Evolutionary conservation across 2,797 vertebrate species (phyloP).

Genomic region (Micrastur ruficollis): DNA sequence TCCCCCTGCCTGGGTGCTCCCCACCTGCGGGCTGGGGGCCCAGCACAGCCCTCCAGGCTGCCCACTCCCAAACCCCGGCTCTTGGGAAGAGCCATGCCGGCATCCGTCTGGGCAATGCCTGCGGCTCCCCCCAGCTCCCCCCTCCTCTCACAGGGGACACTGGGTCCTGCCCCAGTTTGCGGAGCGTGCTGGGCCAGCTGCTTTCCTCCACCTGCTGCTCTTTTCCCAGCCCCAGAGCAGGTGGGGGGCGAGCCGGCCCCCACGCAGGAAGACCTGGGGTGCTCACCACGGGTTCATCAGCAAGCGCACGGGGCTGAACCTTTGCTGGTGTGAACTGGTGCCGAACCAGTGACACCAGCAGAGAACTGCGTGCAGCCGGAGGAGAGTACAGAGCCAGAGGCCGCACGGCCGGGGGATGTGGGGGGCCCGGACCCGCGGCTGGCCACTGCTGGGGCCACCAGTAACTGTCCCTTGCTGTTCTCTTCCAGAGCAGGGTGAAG

Average conservation of each 20-base stretch:
- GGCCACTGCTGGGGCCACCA: not conserved
- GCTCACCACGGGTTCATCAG: not conserved
- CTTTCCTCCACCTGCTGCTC: not conserved
- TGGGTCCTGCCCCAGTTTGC: not conserved
- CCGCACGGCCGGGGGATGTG: not conserved
- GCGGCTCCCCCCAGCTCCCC: rapidly evolving
- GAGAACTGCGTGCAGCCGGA: not conserved
- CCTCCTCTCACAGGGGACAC: not conserved
- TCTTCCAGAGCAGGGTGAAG: conserved; percentile 99
- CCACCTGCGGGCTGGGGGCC: not conserved
- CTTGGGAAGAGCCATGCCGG: not conserved
- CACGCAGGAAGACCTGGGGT: not conserved
- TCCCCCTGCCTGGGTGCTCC: not conserved
- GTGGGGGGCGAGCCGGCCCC: not conserved
- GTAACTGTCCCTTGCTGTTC: conserved; percentile 76
- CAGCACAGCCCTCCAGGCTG: not conserved
- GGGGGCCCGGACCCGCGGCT: not conserved
- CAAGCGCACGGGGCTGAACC: rapidly evolving
- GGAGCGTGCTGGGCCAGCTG: not conserved
- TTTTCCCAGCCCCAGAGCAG: not conserved
- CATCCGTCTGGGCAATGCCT: not conserved
- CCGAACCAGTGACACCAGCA: rapidly evolving
- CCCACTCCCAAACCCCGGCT: not conserved
- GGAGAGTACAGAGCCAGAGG: not conserved
- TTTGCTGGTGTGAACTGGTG: not conserved